Evolutionary conservation across 2,797 vertebrate genomes (phyloP).

Genomic region (Macrochelys suwanniensis): DNA sequence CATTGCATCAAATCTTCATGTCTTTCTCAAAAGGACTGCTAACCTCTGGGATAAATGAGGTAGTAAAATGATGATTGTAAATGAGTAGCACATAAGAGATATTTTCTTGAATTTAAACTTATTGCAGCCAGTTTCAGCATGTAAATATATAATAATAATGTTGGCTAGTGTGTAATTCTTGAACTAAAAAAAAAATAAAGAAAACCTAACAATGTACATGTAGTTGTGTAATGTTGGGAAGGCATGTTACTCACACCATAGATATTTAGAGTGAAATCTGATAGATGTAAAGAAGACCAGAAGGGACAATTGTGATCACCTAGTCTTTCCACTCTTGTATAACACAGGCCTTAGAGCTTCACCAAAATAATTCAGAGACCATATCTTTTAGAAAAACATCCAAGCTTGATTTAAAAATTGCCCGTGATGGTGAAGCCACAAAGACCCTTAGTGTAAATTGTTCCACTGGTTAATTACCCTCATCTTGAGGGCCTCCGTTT

Average conservation of each 20-base stretch:
- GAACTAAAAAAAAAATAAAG: conserved; percentile 89
- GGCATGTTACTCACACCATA: background rate
- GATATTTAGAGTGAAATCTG: background rate
- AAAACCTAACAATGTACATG: conserved; percentile 80
- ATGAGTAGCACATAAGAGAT: conserved; percentile 89
- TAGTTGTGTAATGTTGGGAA: conserved; percentile 70
- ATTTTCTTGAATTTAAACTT: conserved; percentile 91
- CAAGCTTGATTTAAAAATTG: background rate
- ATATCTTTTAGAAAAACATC: background rate
- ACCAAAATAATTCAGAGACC: background rate
- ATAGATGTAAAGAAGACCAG: background rate
- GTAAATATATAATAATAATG: conserved; percentile 91
- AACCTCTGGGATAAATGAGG: conserved; percentile 86
- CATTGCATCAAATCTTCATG: conserved; percentile 85
- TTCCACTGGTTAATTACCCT: background rate
- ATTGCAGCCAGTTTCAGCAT: conserved; percentile 90
- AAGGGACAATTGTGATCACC: background rate
- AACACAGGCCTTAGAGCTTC: background rate
- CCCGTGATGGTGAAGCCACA: background rate
- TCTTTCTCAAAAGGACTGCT: conserved; percentile 86
- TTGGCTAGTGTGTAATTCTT: conserved; percentile 91
- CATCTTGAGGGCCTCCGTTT: background rate
- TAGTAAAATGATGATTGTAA: conserved; percentile 86
- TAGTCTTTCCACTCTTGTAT: background rate
- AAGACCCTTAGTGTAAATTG: background rate